Base-by-base conservation (phyloP, 1,140 invertebrate species). In the Neodiprion fabricii region DNA sequence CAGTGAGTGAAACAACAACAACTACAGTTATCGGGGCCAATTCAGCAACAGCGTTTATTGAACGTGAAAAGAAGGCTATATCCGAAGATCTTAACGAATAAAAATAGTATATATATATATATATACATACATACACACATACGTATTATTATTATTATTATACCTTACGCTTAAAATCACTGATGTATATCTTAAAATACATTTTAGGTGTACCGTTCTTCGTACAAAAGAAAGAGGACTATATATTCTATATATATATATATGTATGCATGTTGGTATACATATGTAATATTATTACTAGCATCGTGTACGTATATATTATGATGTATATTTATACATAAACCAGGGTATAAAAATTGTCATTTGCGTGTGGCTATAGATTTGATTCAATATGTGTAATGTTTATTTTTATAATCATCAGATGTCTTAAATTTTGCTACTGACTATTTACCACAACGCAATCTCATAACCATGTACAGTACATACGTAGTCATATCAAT, bases 1-100 rank as follows among this genome's bases (percentile, higher is more conserved):
- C 92, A 11, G 91, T 91, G 1, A 93, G 92, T 67, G 93, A 93
- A 81, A 91, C 91, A 3, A 94, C 92, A 0, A 93, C 91, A 23
- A 93, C 92, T 3, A 93, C 92, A n/a, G 85, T 93, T 50, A 89
- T 93, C 68, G 88, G 86, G 61, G 72, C 83, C 21, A 86, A 86
- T 76, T 83, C 81, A 9, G 83, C 83, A 17, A 83, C 85, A 65
- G 81, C 81, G 48, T 85, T 87, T 71, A 78, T 86, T 50, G 85
- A 85, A 70, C 83, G 84, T 78, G 79, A 80, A 47, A 85, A 84
- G 71, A 81, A 83, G 71, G 73, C 78, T 28, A 87, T 85, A 74
- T 85, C 81, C 66, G 82, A 87, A 67, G 82, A 84, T 69, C 76
- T 72, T 74, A 78, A 79, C 61, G 73, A 66, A 61, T 69, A 21